These are phyloP conservation scores for Drosophila tani DNA, from an alignment of 1,140 invertebrate genomes.

Conservation along the genomic window DNA sequence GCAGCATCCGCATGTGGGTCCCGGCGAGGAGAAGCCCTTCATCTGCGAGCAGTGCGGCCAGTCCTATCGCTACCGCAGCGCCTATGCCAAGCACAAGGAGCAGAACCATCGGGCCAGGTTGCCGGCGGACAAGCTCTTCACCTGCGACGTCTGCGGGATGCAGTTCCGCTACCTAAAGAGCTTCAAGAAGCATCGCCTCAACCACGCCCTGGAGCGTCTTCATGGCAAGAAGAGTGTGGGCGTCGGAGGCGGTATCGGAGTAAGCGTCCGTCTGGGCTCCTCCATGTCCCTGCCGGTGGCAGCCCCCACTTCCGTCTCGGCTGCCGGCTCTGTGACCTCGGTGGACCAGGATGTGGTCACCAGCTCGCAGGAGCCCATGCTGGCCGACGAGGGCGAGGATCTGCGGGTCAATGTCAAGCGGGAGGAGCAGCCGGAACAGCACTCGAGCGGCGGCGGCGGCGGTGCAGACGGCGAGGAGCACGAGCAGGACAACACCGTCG, in stretches of 20 bases:
- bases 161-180: conserved; percentile 95
- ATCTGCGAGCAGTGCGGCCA: conserved; percentile 96
- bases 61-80: conserved; percentile 94
- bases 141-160: conserved; percentile 95
- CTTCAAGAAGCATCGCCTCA: conserved; percentile 94
- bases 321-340: conserved; percentile 28
- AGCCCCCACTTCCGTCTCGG: neutral
- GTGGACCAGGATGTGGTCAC: conserved; percentile 88
- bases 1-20: conserved; percentile 88
- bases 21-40: conserved; percentile 93
- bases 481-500: conserved; percentile 90
- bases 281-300: conserved; percentile 21
- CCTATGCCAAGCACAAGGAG: conserved; percentile 94
- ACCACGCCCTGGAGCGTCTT: conserved; percentile 92
- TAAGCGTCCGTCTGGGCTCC: conserved; percentile 20
- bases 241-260: conserved; percentile 26
- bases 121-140: conserved; percentile 94
- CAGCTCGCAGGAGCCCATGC: conserved; percentile 89
- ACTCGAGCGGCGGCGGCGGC: conserved; percentile 4
- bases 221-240: conserved; percentile 87
- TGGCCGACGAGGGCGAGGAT: conserved; percentile 81
- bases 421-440: conserved; percentile 33
- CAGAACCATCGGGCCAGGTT: conserved; percentile 94
- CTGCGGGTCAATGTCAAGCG: conserved; percentile 79
- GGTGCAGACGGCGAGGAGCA: conserved; percentile 82